phyloP scores from a whole-genome alignment of 30 jellyfish, hydroid and myxozoan genomes.

The Clytia hemisphaerica region DNA sequence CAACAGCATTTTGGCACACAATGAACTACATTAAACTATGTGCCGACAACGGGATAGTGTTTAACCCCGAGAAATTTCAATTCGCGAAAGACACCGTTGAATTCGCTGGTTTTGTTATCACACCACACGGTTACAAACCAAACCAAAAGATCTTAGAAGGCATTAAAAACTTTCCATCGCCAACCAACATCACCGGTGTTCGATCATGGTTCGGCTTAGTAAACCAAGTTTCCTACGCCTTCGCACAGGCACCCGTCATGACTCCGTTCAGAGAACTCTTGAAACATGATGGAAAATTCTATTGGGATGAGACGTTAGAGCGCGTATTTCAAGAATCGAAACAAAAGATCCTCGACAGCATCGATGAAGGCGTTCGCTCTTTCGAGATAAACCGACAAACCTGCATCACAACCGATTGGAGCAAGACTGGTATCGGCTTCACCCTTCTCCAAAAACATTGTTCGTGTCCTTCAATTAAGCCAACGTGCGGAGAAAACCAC shows the following conservation, averaged over 20 bases:
- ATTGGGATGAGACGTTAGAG: constrained; percentile 27
- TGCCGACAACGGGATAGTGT: constrained; percentile 20
- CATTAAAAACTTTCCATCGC: constrained; percentile 18
- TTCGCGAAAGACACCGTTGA: constrained; percentile 23
- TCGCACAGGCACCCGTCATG: constrained; percentile 11
- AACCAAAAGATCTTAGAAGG: background rate
- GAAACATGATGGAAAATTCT: background rate
- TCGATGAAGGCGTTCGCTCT: too few relatives aligned
- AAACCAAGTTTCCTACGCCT: constrained; percentile 4
- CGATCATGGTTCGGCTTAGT: constrained; percentile 21
- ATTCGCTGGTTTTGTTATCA: constrained; percentile 34
- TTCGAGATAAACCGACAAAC: too few relatives aligned
- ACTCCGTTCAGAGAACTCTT: constrained; percentile 18
- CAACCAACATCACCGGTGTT: constrained; percentile 5
- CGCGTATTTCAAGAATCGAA: too few relatives aligned
- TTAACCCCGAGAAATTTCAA: background rate
- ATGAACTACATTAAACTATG: constrained; percentile 21
- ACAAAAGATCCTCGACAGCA: too few relatives aligned
- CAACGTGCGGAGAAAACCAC: too few relatives aligned
- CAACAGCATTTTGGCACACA: constrained; percentile 21
- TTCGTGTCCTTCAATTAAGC: too few relatives aligned
- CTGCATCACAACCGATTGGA: too few relatives aligned
- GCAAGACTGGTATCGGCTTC: too few relatives aligned
- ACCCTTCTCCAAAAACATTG: too few relatives aligned
- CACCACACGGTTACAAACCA: constrained; percentile 12